These are phyloP conservation scores for Apomyelois bistriatella DNA, from an alignment of 2,888 invertebrate species.

Conservation along the genomic window DNA sequence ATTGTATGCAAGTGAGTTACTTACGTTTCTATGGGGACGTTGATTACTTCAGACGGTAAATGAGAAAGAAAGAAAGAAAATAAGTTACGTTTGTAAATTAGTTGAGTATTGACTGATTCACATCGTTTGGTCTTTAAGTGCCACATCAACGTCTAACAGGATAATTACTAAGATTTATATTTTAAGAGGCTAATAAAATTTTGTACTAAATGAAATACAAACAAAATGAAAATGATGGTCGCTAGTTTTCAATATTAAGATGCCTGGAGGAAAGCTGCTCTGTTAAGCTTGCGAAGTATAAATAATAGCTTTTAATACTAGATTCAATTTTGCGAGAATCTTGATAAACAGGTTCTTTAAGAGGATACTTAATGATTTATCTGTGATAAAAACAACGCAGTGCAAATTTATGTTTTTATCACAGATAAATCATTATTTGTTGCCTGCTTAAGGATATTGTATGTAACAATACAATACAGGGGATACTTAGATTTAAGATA, in stretches of 20 bases:
- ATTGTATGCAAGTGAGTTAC: no score
- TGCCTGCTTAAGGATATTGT: no score
- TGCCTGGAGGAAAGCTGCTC: not conserved
- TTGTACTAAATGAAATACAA: not conserved
- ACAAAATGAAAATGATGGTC: not conserved
- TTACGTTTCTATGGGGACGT: no score
- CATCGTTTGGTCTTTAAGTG: not conserved
- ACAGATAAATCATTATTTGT: no score
- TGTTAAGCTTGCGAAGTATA: not conserved
- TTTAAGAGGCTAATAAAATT: not conserved
- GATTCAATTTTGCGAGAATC: conserved; percentile 15
- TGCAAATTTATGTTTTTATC: no score
- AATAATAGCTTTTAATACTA: not conserved
- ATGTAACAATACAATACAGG: no score
- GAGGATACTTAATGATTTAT: not conserved
- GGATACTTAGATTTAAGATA: no score
- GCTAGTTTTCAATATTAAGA: not conserved
- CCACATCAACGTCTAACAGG: not conserved
- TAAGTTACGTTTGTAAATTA: no score
- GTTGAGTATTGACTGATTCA: conserved; percentile 1
- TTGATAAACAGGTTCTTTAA: not conserved
- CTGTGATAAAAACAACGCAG: no score
- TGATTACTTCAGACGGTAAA: no score
- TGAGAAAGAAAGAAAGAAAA: no score
- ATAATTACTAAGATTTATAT: not conserved